Evolutionary conservation across 53 echinoderm and acorn worm genomes (phyloP).

Genomic region (Luidia sarsii): DNA sequence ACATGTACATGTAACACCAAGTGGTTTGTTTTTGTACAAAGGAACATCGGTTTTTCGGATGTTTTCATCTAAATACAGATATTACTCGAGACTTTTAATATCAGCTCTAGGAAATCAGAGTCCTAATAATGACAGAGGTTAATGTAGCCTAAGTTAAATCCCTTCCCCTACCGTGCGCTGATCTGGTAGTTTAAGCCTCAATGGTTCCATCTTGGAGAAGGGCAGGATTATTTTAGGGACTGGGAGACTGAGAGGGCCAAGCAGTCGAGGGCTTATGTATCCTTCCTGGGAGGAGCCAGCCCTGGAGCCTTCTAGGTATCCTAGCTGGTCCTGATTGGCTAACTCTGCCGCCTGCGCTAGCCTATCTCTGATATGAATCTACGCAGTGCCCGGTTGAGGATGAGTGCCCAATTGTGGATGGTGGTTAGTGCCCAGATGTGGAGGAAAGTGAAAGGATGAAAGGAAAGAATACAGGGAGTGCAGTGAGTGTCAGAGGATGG

Average conservation of each 20-base stretch:
- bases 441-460: neutral
- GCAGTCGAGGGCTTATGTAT: slow-evolving; percentile 19
- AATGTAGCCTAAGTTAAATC: slow-evolving; percentile 6
- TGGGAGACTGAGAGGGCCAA: slow-evolving; percentile 86
- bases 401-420: neutral
- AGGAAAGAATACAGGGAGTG: neutral
- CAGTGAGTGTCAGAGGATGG: neutral
- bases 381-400: neutral
- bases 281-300: slow-evolving; percentile 33
- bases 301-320: slow-evolving; percentile 36
- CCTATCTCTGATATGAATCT: slow-evolving; percentile 76
- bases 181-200: slow-evolving; percentile 87
- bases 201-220: slow-evolving; percentile 86
- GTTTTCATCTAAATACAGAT: no score
- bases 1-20: no score
- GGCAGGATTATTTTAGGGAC: slow-evolving; percentile 94
- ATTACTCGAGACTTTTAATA: no score
- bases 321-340: slow-evolving; percentile 41
- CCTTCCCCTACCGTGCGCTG: slow-evolving; percentile 93
- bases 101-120: neutral
- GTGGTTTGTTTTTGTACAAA: no score
- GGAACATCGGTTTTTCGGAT: no score
- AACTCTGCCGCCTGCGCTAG: slow-evolving; percentile 57
- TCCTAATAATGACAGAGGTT: neutral
- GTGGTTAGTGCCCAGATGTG: neutral